Conservation (phyloP, 2,113 vertebrate genomes). For the Chlamydotis undulata region DNA sequence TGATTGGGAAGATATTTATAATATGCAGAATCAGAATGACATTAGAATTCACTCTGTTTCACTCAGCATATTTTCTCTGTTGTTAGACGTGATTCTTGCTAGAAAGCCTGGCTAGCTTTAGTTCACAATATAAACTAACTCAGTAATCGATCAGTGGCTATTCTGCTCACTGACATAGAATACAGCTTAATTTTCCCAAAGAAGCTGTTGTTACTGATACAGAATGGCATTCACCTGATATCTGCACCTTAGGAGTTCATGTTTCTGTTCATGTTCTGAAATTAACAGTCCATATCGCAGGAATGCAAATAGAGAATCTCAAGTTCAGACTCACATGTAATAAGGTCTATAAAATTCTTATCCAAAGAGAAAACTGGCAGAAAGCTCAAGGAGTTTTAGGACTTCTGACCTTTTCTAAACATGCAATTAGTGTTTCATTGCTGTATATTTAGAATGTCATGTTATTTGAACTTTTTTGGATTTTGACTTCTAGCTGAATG, state of each 20-base stretch:
- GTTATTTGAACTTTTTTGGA: background rate
- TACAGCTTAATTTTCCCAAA: slow-evolving; percentile 31
- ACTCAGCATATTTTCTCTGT: background rate
- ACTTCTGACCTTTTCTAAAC: background rate
- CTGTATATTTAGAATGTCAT: background rate
- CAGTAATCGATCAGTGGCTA: background rate
- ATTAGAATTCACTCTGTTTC: background rate
- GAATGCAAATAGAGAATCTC: background rate
- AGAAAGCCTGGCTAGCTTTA: background rate
- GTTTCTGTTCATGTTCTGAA: background rate
- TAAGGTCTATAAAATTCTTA: background rate
- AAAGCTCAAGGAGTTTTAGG: background rate
- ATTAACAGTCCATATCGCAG: background rate
- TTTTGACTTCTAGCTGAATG: background rate
- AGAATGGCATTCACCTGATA: slow-evolving; percentile 14
- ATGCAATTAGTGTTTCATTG: background rate
- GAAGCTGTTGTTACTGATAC: background rate
- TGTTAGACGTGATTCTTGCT: background rate
- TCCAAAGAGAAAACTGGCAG: background rate
- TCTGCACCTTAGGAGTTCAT: background rate
- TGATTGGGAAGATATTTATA: background rate
- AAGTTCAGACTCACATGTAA: background rate
- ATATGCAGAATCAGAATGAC: background rate
- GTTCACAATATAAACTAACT: background rate
- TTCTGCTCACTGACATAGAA: background rate